Conservation (phyloP, 2,797 vertebrate species). For the Chloroceryle inda region DNA sequence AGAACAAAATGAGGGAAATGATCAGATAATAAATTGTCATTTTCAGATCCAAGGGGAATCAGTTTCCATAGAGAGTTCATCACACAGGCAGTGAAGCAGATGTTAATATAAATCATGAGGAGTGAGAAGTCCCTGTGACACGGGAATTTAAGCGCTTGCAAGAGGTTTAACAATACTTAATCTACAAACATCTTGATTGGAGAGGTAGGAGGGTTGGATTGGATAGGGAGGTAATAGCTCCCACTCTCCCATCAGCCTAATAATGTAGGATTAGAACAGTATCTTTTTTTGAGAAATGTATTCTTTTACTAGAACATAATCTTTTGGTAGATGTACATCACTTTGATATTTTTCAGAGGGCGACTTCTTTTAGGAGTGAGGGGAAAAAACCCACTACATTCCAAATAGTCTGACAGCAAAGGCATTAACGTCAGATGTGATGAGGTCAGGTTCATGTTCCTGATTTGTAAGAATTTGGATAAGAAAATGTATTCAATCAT, state of each 20-base stretch:
- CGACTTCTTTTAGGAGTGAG: not conserved
- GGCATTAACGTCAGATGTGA: not conserved
- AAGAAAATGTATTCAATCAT: not conserved
- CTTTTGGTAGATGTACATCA: not conserved
- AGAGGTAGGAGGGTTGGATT: not conserved
- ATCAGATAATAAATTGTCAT: not conserved
- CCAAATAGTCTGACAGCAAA: not conserved
- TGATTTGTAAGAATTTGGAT: not conserved
- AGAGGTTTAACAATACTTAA: not conserved
- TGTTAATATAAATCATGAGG: not conserved
- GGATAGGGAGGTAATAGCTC: not conserved
- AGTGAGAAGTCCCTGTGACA: not conserved
- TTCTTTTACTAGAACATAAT: not conserved
- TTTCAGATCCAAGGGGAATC: not conserved
- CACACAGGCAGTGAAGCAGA: not conserved
- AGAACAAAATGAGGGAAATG: not conserved
- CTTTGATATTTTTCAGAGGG: not conserved
- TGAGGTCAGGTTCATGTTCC: not conserved
- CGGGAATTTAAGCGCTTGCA: not conserved
- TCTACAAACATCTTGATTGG: not conserved
- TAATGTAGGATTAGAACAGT: not conserved
- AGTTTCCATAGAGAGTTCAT: not conserved
- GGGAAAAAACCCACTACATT: rapidly evolving
- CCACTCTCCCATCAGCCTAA: not conserved
- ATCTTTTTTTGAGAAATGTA: not conserved